Base-by-base conservation (phyloP, 1,140 invertebrate genomes). In the Drosophila malerkotliana region DNA sequence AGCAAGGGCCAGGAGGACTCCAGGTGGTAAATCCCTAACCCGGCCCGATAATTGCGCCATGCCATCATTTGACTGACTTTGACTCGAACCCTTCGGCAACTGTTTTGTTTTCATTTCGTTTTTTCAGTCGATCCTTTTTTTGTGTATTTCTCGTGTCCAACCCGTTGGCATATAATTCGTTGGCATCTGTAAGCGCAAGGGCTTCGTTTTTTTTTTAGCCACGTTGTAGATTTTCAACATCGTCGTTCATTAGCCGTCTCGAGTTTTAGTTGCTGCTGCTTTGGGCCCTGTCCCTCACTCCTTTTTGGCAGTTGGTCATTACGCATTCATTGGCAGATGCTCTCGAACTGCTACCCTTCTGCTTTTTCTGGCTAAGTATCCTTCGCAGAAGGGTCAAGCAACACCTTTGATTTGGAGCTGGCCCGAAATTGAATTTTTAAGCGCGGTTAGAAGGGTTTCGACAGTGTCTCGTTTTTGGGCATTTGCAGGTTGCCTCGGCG, bases 281-380 rank as follows among this genome's bases (percentile, higher is more conserved):
- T 26, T 49, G 39, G 57, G 64, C 26, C 62, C 34, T 47, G 39
- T 47, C 64, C 79, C 79, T 75, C 59, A 74, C 79, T 79, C 55
- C 72, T 76, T 82, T 84, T 84, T 80, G 80, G 80, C 80, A 84
- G 80, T 84, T 84, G 80, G 80, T 77, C 80, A 84, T 84, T 84
- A 84, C 72, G 80, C 80, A 84, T 84, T 83, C 80, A 84, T 78
- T 77, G 77, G 80, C 80, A 84, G 80, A 84, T 84, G 80, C 80
- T 84, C 80, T 51, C 64, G 44, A 21, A 24, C 59, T 55, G 51
- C 64, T 64, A 49, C 58, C 49, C 44, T 56, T 49, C 26, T 28
- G 26, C 26, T 6, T 56, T 55, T 8, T 72, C 58, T 48, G 63
- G n/a, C 28, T 49, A 69, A 69, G 67, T 72, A 73, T 81, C 59